A percentile compares a stretch with the other conserved stretches of the same genome.
Evolutionary conservation across 1,140 invertebrate genomes (phyloP).

Genomic region (Proctacanthus coquilletti): DNA sequence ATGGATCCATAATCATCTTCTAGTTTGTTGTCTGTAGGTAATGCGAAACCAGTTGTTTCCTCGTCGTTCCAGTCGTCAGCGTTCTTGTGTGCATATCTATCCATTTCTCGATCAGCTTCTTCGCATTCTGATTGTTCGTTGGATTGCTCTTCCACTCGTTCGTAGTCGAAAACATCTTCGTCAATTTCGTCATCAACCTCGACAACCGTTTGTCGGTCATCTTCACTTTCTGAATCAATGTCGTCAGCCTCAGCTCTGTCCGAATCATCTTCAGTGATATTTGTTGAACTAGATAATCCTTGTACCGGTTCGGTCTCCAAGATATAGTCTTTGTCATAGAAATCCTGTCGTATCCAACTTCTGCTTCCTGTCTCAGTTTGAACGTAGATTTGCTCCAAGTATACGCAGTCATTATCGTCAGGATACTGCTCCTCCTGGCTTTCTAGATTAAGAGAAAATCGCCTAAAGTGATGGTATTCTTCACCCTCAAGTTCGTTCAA

Average conservation of each 20-base stretch:
- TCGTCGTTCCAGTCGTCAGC: slow-evolving; percentile 24
- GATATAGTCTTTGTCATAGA: slow-evolving; percentile 14
- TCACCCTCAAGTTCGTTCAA: slow-evolving; percentile 16
- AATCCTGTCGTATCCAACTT: slow-evolving; percentile 23
- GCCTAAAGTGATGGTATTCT: slow-evolving; percentile 25
- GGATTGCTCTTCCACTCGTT: slow-evolving; percentile 24
- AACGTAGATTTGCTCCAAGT: slow-evolving; percentile 16
- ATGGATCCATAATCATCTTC: too few relatives aligned
- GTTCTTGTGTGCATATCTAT: slow-evolving; percentile 19
- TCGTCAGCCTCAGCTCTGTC: slow-evolving; percentile 8
- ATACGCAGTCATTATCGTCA: slow-evolving; percentile 19
- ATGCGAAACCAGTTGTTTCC: too few relatives aligned
- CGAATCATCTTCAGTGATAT: slow-evolving; percentile 10
- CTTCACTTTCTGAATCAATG: slow-evolving; percentile 19
- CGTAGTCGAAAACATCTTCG: slow-evolving; percentile 24
- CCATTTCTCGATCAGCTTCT: slow-evolving; percentile 23
- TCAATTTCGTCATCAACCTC: slow-evolving; percentile 27
- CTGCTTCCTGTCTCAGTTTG: slow-evolving; percentile 17
- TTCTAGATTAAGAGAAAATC: slow-evolving; percentile 23
- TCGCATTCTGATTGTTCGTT: slow-evolving; percentile 26
- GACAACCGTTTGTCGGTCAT: slow-evolving; percentile 24
- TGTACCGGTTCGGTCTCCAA: too few relatives aligned
- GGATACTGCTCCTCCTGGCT: slow-evolving; percentile 24
- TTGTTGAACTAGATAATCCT: too few relatives aligned
- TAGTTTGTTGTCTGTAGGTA: too few relatives aligned